Percentiles rank a stretch among this genome's conserved stretches.
phyloP scores from a whole-genome alignment of 2,888 invertebrate species.

The Leucophenga maculata region DNA sequence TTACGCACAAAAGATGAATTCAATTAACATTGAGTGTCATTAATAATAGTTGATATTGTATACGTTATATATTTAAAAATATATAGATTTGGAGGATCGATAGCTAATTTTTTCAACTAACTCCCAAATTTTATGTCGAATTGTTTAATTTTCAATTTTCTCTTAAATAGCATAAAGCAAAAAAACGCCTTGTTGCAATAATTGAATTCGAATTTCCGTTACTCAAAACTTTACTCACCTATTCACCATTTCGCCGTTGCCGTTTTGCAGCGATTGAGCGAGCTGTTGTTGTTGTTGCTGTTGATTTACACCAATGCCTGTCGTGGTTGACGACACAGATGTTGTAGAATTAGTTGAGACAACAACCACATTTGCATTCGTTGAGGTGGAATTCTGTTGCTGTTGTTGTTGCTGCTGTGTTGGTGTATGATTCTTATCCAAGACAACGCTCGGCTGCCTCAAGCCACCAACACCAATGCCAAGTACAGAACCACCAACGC shows the following conservation, averaged over 20 bases:
- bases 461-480: constrained; percentile 64
- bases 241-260: constrained; percentile 71
- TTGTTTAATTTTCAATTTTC: too few relatives aligned
- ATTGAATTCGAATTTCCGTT: too few relatives aligned
- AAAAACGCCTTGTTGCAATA: too few relatives aligned
- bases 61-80: too few relatives aligned
- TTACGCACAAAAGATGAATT: too few relatives aligned
- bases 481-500: constrained; percentile 54
- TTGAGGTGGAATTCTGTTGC: constrained; percentile 43
- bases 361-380: constrained; percentile 43
- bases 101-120: too few relatives aligned
- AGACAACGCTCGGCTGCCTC: constrained; percentile 57
- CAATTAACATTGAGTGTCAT: too few relatives aligned
- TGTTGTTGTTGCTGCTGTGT: constrained; percentile 55
- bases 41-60: too few relatives aligned
- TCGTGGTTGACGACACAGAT: background rate
- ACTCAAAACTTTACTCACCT: constrained; percentile 63
- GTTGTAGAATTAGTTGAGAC: constrained; percentile 32
- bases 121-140: too few relatives aligned
- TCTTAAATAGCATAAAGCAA: too few relatives aligned
- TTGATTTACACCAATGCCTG: constrained; percentile 49
- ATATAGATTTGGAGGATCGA: too few relatives aligned
- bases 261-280: constrained; percentile 68
- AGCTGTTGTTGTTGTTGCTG: constrained; percentile 57
- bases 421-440: constrained; percentile 61